Percentiles rank a stretch among this genome's conserved stretches.
These are phyloP conservation scores for Turnix velox DNA, from an alignment of 2,113 vertebrate genomes.

Conservation along the genomic window DNA sequence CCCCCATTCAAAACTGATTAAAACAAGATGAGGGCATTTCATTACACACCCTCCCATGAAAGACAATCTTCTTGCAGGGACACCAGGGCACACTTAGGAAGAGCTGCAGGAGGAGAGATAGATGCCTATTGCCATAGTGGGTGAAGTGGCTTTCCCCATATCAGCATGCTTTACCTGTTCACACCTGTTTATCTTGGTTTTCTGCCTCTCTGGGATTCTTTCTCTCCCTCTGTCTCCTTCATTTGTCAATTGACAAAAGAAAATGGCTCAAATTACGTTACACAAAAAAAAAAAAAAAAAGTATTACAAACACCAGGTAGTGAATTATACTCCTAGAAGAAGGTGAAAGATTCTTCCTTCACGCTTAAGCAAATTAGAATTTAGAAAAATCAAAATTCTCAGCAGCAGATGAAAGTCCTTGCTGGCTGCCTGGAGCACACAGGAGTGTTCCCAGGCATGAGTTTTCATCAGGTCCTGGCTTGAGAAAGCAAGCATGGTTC, in stretches of 20 bases:
- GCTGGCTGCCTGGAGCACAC: background rate
- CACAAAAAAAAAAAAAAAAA: background rate
- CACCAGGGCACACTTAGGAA: background rate
- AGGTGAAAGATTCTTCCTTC: slow-evolving; percentile 2
- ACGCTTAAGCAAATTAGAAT: background rate
- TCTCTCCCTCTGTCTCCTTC: background rate
- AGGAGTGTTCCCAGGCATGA: background rate
- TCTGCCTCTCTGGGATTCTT: background rate
- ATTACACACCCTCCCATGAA: slow-evolving; percentile 1
- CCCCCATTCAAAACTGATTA: slow-evolving; percentile 12
- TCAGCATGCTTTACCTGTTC: background rate
- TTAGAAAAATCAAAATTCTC: background rate
- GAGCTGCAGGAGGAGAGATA: background rate
- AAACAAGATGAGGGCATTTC: slow-evolving; percentile 9
- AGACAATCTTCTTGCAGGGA: background rate
- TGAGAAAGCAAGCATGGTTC: background rate
- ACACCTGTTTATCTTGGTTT: background rate
- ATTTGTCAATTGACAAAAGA: background rate
- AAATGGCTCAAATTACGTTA: background rate
- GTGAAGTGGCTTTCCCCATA: background rate
- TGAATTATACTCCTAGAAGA: background rate
- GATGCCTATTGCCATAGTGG: background rate
- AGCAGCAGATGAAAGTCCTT: background rate
- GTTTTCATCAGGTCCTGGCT: background rate
- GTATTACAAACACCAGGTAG: background rate